A percentile compares a stretch with the other conserved stretches of the same genome.
These are phyloP conservation scores for Martes martes DNA, from an alignment of 2,113 vertebrate species.

Conservation along the genomic window DNA sequence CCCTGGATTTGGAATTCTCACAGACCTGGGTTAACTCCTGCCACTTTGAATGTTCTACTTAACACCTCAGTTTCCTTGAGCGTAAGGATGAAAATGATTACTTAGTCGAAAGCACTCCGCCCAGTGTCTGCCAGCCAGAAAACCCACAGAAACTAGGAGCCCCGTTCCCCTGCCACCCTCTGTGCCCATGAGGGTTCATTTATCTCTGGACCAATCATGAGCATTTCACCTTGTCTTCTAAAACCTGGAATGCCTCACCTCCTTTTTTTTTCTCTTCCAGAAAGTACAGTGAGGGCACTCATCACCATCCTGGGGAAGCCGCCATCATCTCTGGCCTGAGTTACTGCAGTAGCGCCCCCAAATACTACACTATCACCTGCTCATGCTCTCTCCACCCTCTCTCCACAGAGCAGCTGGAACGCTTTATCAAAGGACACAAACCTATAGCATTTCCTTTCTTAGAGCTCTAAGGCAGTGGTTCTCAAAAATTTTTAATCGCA, in stretches of 20 bases:
- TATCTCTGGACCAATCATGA: neutral
- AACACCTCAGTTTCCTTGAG: neutral
- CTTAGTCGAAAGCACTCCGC: neutral
- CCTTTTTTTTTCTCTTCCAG: constrained; percentile 57
- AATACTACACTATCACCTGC: neutral
- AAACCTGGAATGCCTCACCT: neutral
- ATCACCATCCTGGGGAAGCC: neutral
- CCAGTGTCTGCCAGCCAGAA: neutral
- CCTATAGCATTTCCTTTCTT: neutral
- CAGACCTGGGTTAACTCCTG: neutral
- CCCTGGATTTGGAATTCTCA: neutral
- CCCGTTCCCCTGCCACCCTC: neutral
- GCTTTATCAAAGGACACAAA: neutral
- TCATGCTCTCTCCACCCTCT: neutral
- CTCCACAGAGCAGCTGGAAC: neutral
- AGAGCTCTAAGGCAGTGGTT: neutral
- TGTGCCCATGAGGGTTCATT: neutral
- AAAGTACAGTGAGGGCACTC: constrained; percentile 61
- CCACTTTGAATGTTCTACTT: neutral
- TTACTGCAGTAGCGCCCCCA: neutral
- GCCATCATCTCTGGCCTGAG: neutral
- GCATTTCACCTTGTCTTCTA: neutral
- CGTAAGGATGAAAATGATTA: neutral
- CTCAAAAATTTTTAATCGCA: neutral
- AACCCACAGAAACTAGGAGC: neutral